These are phyloP conservation scores for Myotis lucifugus DNA, from an alignment of 2,113 vertebrate species.

Conservation along the genomic window DNA sequence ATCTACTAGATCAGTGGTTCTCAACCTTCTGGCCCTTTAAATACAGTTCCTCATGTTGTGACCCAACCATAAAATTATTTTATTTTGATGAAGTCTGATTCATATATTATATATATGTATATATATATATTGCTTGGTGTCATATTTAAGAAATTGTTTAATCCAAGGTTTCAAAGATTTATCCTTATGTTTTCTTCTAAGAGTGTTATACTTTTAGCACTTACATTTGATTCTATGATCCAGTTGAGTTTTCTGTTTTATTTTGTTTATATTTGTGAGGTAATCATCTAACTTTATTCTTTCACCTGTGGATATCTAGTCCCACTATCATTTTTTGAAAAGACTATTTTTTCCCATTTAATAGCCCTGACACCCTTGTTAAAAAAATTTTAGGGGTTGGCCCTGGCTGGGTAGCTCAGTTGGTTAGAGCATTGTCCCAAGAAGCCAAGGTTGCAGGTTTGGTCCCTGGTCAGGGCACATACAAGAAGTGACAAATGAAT, in stretches of 20 bases:
- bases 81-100: neutral
- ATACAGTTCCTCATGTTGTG: too few species aligned
- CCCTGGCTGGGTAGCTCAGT: too few species aligned
- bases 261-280: neutral
- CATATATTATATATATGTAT: too few species aligned
- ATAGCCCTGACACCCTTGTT: neutral
- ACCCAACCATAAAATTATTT: too few species aligned
- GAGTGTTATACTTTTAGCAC: neutral
- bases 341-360: neutral
- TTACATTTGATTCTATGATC: neutral
- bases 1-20: neutral
- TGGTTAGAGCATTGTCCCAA: too few species aligned
- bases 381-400: neutral
- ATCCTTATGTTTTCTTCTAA: neutral
- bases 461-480: too few species aligned
- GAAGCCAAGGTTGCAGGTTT: too few species aligned
- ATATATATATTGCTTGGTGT: neutral
- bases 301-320: neutral
- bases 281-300: neutral
- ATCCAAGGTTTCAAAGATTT: neutral
- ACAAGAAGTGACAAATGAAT: too few species aligned
- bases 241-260: neutral
- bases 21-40: too few species aligned
- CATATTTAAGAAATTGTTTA: neutral
- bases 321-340: neutral